phyloP scores from a whole-genome alignment of 64 coral and sea anemone species.

The Cladopsammia gracilis region DNA sequence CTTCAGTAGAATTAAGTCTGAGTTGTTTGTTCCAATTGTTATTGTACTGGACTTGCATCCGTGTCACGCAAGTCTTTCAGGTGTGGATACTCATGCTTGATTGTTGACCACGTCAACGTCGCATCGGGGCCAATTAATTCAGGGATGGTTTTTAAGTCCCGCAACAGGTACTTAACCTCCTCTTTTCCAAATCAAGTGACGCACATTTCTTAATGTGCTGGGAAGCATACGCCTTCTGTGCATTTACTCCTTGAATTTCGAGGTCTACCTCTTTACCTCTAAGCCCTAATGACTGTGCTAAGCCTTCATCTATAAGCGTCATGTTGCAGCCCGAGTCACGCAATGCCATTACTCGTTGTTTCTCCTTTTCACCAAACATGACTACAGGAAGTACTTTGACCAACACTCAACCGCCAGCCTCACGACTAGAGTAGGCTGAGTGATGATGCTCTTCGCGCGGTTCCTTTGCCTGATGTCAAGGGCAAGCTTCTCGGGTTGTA shows the following conservation, averaged over 20 bases:
- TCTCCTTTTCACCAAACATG: not conserved
- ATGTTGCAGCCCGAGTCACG: no score
- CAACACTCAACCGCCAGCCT: no score
- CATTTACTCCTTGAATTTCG: not conserved
- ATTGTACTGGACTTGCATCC: constrained; percentile 3
- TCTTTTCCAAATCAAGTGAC: not conserved
- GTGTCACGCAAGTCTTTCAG: not conserved
- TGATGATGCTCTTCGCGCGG: no score
- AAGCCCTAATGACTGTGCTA: no score
- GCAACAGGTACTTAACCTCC: not conserved
- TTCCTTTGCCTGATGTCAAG: no score
- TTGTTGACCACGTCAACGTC: constrained; percentile 1
- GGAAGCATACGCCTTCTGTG: not conserved
- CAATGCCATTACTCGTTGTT: no score
- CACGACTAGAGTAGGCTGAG: no score
- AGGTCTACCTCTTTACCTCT: no score
- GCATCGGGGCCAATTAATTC: not conserved
- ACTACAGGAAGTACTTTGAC: no score
- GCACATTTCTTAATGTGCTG: constrained; percentile 9
- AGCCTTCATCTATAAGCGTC: no score
- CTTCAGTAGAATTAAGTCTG: constrained; percentile 17
- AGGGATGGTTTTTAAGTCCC: constrained; percentile 21
- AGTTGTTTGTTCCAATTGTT: constrained; percentile 21
- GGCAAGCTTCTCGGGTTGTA: no score
- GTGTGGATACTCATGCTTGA: not conserved